phyloP scores from a whole-genome alignment of 2,888 invertebrate genomes.

The Eupithecia subumbrata region DNA sequence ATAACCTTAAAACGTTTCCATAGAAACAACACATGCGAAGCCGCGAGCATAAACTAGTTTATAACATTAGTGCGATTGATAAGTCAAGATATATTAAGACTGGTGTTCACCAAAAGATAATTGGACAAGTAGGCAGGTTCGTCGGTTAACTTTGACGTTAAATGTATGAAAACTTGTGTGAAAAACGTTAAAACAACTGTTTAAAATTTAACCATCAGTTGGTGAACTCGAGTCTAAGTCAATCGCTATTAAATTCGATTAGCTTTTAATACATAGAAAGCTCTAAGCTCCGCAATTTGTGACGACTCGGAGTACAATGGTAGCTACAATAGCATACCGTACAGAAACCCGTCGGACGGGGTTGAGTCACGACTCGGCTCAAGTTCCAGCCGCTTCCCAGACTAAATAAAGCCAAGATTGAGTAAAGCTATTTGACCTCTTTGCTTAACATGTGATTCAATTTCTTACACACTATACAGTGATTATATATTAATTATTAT shows the following conservation, averaged over 20 bases:
- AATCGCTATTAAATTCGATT: background rate
- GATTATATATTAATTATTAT: too few species aligned
- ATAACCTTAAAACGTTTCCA: too few species aligned
- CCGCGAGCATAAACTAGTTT: too few species aligned
- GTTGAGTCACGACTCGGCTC: constrained; percentile 72
- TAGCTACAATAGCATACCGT: constrained; percentile 40
- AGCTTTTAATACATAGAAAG: background rate
- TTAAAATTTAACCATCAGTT: too few species aligned
- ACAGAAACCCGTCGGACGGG: constrained; percentile 65
- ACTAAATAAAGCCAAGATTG: constrained; percentile 29
- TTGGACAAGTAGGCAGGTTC: too few species aligned
- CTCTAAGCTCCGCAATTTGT: constrained; percentile 14
- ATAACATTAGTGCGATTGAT: too few species aligned
- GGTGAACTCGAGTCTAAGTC: too few species aligned
- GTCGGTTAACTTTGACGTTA: too few species aligned
- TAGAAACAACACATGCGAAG: too few species aligned
- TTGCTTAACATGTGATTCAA: constrained; percentile 3
- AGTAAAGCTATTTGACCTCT: constrained; percentile 20
- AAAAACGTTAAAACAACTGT: too few species aligned
- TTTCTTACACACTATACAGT: background rate
- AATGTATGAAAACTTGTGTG: too few species aligned
- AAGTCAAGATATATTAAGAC: background rate
- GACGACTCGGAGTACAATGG: constrained; percentile 12
- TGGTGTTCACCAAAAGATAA: too few species aligned
- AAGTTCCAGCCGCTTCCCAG: constrained; percentile 59